A percentile compares a stretch with the other conserved stretches of the same genome.
Evolutionary conservation across 2,797 vertebrate genomes (phyloP).

Genomic region (Fistularia commersonii): DNA sequence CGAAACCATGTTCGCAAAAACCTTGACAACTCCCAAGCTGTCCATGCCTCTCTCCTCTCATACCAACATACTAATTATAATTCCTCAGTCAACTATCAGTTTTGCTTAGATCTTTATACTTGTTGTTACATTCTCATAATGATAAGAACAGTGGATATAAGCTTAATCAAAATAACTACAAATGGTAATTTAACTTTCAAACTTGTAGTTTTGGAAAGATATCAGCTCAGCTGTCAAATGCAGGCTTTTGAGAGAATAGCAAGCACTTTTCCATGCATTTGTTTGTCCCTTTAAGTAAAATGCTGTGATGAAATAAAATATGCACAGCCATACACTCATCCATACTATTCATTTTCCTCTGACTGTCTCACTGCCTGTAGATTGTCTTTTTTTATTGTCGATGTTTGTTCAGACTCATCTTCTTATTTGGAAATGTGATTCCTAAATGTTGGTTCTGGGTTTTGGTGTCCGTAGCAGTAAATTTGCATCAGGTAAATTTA

Average conservation of each 20-base stretch:
- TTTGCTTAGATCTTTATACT: constrained; percentile 37
- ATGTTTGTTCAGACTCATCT: constrained; percentile 14
- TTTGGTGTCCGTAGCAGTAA: constrained; percentile 1
- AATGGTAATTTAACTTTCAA: constrained; percentile 4
- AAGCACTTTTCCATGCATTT: constrained; percentile 3
- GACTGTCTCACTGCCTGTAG: constrained; percentile 2
- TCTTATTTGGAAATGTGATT: constrained; percentile 7
- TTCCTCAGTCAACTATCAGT: constrained; percentile 36
- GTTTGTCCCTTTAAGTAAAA: too few species aligned
- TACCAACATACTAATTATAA: constrained; percentile 46
- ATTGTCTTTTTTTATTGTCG: constrained; percentile 23
- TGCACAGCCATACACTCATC: not conserved
- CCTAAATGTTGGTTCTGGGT: constrained; percentile 14
- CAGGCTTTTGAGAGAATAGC: constrained; percentile 3
- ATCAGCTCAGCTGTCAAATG: constrained; percentile 16
- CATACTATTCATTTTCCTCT: constrained; percentile 8
- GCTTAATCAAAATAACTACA: constrained; percentile 20
- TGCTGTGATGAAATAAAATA: too few species aligned
- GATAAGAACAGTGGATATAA: constrained; percentile 27
- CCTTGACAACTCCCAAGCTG: constrained; percentile 31
- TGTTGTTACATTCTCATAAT: constrained; percentile 22
- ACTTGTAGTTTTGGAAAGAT: constrained; percentile 27
- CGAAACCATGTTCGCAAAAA: constrained; percentile 33
- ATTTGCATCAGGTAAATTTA: constrained; percentile 19
- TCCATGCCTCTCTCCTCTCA: constrained; percentile 16